Percentiles rank a stretch among this genome's conserved stretches.
phyloP scores from a whole-genome alignment of 2,888 invertebrate genomes.

The Gastracanthus pulcherrimus region DNA sequence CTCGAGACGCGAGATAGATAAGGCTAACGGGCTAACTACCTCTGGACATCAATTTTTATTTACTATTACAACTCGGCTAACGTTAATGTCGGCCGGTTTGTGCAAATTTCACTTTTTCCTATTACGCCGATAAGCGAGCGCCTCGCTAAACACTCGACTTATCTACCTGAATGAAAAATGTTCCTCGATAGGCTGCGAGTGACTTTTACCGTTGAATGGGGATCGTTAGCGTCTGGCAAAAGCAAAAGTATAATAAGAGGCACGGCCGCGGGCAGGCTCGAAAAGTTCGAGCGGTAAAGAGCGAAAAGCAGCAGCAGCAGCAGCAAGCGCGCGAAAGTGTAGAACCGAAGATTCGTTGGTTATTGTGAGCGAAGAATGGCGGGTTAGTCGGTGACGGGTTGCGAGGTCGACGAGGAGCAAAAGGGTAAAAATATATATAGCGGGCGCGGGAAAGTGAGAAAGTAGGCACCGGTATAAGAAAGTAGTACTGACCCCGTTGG shows the following conservation, averaged over 20 bases:
- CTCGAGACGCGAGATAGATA: not conserved
- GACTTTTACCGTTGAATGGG: slow-evolving; percentile 10
- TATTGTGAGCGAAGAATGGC: not conserved
- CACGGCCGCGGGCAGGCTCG: not conserved
- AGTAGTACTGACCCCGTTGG: slow-evolving; percentile 61
- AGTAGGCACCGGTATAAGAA: slow-evolving; percentile 7
- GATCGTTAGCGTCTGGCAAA: slow-evolving; percentile 18
- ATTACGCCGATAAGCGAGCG: not conserved
- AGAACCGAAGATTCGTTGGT: not conserved
- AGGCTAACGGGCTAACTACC: not conserved
- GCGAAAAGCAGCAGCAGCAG: no score
- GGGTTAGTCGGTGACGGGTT: no score
- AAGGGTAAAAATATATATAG: not conserved
- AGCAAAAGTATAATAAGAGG: not conserved
- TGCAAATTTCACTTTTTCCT: no score
- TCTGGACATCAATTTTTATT: not conserved
- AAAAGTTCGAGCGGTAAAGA: not conserved
- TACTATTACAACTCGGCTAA: no score
- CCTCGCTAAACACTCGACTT: not conserved
- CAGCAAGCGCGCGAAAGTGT: not conserved
- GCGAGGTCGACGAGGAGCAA: not conserved
- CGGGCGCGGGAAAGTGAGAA: slow-evolving; percentile 28
- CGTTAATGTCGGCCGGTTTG: no score
- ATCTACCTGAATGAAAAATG: not conserved
- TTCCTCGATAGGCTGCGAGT: not conserved